A percentile compares a stretch with the other conserved stretches of the same genome.
These are phyloP conservation scores for Eumaeus atala DNA, from an alignment of 1,140 invertebrate genomes.

Conservation along the genomic window DNA sequence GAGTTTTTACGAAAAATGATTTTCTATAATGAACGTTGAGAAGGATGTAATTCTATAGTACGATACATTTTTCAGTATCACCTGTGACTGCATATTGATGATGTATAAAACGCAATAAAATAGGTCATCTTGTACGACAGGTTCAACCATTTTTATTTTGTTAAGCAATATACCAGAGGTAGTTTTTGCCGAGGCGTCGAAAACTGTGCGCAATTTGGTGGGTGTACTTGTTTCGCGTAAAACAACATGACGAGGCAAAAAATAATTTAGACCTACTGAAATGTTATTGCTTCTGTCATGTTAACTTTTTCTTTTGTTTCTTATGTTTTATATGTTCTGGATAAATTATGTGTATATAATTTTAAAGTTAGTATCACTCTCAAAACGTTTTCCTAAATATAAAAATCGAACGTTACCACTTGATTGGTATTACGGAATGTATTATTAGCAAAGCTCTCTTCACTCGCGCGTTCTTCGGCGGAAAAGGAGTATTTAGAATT, in stretches of 20 bases:
- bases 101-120: constrained; percentile 55
- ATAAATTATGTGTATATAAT: constrained; percentile 22
- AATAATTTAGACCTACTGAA: constrained; percentile 18
- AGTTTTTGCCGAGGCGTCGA: constrained; percentile 32
- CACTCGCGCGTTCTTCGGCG: constrained; percentile 1
- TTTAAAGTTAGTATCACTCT: constrained; percentile 2
- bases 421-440: neutral
- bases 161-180: constrained; percentile 43
- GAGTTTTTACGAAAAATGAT: constrained; percentile 15
- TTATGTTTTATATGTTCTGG: constrained; percentile 20
- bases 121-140: constrained; percentile 53
- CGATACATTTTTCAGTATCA: constrained; percentile 42
- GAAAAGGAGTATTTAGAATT: neutral
- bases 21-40: constrained; percentile 17
- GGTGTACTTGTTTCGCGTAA: constrained; percentile 20
- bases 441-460: neutral
- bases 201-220: constrained; percentile 22
- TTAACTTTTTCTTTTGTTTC: too few species aligned
- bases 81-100: constrained; percentile 37
- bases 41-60: constrained; percentile 12
- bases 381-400: neutral
- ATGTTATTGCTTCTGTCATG: constrained; percentile 18
- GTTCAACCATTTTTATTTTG: constrained; percentile 43
- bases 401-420: neutral
- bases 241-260: constrained; percentile 28